Percentiles rank a stretch among this genome's conserved stretches.
These are phyloP conservation scores for Eulacestoma nigropectus DNA, from an alignment of 2,113 vertebrate species.

Conservation along the genomic window DNA sequence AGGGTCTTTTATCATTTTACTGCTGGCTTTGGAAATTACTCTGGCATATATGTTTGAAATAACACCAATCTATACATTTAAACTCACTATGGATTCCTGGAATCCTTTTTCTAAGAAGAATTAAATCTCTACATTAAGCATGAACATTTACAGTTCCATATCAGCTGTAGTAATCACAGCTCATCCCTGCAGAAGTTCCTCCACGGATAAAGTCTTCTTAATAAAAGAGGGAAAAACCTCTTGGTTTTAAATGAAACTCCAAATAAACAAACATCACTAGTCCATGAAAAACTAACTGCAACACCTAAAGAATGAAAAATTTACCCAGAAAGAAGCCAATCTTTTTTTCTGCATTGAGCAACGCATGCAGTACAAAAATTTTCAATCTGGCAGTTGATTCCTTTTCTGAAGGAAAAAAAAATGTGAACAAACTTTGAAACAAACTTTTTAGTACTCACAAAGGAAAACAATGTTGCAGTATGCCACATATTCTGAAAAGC, in stretches of 20 bases:
- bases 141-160: not conserved
- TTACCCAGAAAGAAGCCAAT: not conserved
- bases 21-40: not conserved
- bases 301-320: not conserved
- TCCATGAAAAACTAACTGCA: not conserved
- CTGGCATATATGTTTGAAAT: not conserved
- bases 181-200: not conserved
- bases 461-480: not conserved
- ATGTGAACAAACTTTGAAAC: not conserved
- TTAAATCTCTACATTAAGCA: not conserved
- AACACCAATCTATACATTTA: not conserved
- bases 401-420: not conserved
- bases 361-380: not conserved
- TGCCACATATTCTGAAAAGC: not conserved
- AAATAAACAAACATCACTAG: not conserved
- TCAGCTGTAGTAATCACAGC: not conserved
- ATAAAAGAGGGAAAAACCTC: accelerated
- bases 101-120: not conserved
- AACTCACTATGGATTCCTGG: not conserved
- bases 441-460: not conserved
- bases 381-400: not conserved
- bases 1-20: not conserved
- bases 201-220: not conserved
- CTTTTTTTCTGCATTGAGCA: not conserved
- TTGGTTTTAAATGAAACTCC: not conserved